Evolutionary conservation across 2,113 vertebrate species (phyloP).

Genomic region (Semnornis frantzii): DNA sequence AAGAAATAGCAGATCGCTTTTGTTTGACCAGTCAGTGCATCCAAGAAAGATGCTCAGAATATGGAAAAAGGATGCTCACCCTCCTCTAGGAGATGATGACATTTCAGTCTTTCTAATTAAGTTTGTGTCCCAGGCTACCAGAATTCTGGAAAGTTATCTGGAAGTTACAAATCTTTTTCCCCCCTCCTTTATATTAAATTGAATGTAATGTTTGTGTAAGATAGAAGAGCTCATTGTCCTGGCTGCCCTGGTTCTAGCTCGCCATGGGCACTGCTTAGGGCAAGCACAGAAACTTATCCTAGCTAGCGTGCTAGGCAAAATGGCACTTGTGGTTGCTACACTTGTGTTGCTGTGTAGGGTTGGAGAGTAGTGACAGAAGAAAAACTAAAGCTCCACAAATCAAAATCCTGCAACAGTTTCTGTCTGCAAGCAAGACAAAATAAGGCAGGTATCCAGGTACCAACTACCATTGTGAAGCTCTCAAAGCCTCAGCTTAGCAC

Average conservation of each 20-base stretch:
- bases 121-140: constrained; percentile 25
- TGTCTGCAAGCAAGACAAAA: neutral
- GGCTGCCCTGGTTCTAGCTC: neutral
- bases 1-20: neutral
- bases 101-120: constrained; percentile 55
- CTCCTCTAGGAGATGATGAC: constrained; percentile 52
- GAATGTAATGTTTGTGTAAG: constrained; percentile 26
- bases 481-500: neutral
- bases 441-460: neutral
- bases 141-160: constrained; percentile 35
- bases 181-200: neutral
- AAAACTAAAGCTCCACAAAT: neutral
- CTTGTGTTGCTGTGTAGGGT: neutral
- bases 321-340: neutral
- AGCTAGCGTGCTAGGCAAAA: neutral
- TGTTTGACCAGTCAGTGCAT: neutral
- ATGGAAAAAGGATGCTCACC: neutral
- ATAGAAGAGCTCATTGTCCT: neutral
- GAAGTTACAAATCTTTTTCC: constrained; percentile 43
- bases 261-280: neutral
- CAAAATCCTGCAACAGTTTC: neutral
- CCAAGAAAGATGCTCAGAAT: constrained; percentile 5
- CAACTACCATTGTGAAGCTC: neutral
- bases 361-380: neutral
- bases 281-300: neutral